Evolutionary conservation across 2,888 invertebrate genomes (phyloP), one percentile per base, ranked within the genome.

Genomic region (Scrobipalpa costella): DNA sequence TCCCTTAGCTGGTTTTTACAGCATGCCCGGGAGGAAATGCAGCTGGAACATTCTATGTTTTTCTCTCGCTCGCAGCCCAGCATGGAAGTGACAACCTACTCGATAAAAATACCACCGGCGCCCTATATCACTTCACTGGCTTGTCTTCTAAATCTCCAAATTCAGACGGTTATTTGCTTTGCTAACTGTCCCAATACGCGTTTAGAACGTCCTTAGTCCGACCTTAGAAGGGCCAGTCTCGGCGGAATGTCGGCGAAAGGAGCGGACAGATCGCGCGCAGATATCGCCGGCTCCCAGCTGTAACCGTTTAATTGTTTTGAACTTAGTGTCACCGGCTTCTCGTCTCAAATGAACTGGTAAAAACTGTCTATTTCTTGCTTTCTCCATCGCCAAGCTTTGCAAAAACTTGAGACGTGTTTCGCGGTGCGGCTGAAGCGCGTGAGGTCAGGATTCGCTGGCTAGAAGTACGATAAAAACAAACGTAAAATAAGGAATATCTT

Each of bases 251-350:
- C 52, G 19, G 52, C 21, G 21, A 52, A 52, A 52, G 21, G 52
- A 40, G n/a, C 52, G 21, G 9, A 13, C 21, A n/a, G 52, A 52
- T 52, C 27, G 52, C 52, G 52, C 52, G 13, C 52, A 13, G 52
- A 52, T 52, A 33, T 52, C 13, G 15, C 34, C 13, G 33, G 34
- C 27, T n/a, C 15, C 57, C 13, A 7, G 15, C 17, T 27, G 13
- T 27, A 1, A 19, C 58, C n/a, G 36, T n/a, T 58, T 58, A 58
- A 58, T 58, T 58, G 58, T n/a, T 40, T 58, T 58, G 58, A 58
- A 58, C 58, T 58, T 58, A 44, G 57, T 38, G 34, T 38, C 57
- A 38, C 36, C 6, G 34, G 8, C 33, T 33, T 34, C 17, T 15
- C 57, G 33, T 33, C 15, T 17, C 34, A 2, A 2, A 11, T 57